Evolutionary conservation across 2,113 vertebrate species (phyloP), one percentile per base, ranked within the genome.

Genomic region (Aegotheles bennettii): DNA sequence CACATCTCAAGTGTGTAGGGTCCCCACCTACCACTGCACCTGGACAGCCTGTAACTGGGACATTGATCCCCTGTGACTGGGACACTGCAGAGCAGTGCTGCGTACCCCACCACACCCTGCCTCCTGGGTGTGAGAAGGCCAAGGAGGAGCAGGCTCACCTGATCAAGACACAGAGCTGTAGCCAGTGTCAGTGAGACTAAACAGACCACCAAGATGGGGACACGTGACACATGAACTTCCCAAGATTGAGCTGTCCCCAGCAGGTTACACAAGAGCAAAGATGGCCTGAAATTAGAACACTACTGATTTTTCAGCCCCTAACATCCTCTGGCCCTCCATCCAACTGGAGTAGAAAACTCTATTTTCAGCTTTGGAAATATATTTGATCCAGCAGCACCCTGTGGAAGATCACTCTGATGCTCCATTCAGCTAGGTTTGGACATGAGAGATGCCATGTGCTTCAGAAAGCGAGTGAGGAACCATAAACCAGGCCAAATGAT

Each of bases 401-500:
- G 11, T 40, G 42, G 57, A 85, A 88, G 70, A 75, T 76, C 43
- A 16, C 16, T 31, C 53, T 6, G 12, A 57, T 28, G n/a, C 31
- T 35, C 43, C n/a, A 42, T 26, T 92, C 70, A 85, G 50, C 83
- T 61, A 23, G 13, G 18, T 53, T 69, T 20, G 78, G 88, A 65
- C 48, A 8, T 43, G 70, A 91, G 69, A 68, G 74, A 90, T 60
- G 75, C 17, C 0, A 0, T 23, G 61, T 68, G 70, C 65, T 78
- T 79, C 69, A 71, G 78, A 80, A 68, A 68, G 40, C 3, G 7
- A 76, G 78, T 9, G 14, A 77, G 69, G 50, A 84, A 18, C 35
- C 86, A 88, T 95, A 97, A 94, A 97, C 6, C 40, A 92, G 69
- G 76, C 67, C 74, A 65, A 73, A 80, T 83, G 90, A 95, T 80